Evolutionary conservation across 2,113 vertebrate genomes (phyloP).

Genomic region (Macaca fascicularis): DNA sequence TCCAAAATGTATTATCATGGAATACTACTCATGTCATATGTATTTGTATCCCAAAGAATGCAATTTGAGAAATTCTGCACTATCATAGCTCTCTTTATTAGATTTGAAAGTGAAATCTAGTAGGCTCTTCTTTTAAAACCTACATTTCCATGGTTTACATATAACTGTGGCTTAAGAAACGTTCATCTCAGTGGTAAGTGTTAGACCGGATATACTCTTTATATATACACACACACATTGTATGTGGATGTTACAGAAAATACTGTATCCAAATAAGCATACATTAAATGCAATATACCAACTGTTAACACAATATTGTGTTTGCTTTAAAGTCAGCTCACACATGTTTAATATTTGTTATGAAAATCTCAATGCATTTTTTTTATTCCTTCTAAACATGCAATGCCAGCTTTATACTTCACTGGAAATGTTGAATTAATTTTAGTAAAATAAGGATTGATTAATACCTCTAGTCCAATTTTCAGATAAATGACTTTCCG

Average conservation of each 20-base stretch:
- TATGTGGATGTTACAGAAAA: not conserved
- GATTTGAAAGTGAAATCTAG: not conserved
- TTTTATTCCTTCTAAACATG: conserved; percentile 28
- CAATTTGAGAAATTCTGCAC: not conserved
- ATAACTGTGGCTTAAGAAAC: not conserved
- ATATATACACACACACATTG: not conserved
- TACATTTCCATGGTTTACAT: not conserved
- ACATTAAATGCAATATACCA: not conserved
- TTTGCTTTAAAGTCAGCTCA: conserved; percentile 13
- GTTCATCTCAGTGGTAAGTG: not conserved
- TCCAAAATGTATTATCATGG: not conserved
- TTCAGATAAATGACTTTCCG: conserved; percentile 35
- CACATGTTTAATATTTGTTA: not conserved
- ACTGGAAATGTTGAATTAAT: conserved; percentile 31
- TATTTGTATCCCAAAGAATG: not conserved
- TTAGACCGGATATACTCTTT: not conserved
- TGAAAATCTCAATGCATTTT: not conserved
- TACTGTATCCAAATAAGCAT: not conserved
- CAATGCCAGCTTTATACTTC: not conserved
- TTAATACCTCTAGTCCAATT: not conserved
- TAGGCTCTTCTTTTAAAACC: not conserved
- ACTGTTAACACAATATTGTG: not conserved
- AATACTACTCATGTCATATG: not conserved
- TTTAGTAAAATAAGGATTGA: not conserved
- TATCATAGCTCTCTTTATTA: not conserved